Conservation (phyloP, 2,888 invertebrate genomes). For the Trichopoda pennipes region DNA sequence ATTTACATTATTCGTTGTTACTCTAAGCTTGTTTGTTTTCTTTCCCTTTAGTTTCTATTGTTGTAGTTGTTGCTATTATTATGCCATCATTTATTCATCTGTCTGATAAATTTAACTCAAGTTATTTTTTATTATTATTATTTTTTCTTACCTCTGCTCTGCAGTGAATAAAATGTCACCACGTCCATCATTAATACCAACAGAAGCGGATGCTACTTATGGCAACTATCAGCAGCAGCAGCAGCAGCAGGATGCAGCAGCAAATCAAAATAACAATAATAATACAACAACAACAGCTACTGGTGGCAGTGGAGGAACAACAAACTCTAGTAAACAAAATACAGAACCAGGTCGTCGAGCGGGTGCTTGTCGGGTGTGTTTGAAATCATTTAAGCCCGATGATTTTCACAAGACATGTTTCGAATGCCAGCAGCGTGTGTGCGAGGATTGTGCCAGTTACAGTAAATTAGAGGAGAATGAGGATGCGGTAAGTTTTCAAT, state of each 20-base stretch:
- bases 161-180: constrained; percentile 88
- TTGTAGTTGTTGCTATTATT: constrained; percentile 26
- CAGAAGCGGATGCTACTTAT: constrained; percentile 78
- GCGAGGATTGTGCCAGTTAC: constrained; percentile 96
- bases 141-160: neutral
- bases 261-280: constrained; percentile 80
- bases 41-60: constrained; percentile 1
- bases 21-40: constrained; percentile 53
- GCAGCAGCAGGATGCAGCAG: constrained; percentile 80
- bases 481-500: constrained; percentile 85
- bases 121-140: neutral
- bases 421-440: constrained; percentile 94
- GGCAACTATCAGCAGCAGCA: constrained; percentile 76
- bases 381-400: constrained; percentile 93
- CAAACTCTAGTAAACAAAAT: constrained; percentile 71
- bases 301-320: constrained; percentile 67
- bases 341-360: constrained; percentile 88
- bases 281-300: constrained; percentile 70
- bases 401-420: constrained; percentile 93
- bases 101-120: constrained; percentile 11
- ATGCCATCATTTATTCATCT: constrained; percentile 11
- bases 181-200: constrained; percentile 83
- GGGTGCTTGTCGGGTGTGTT: constrained; percentile 90
- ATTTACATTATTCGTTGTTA: constrained; percentile 55
- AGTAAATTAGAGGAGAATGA: constrained; percentile 92